These are phyloP conservation scores for Parauchenoglanis punctatus DNA, from an alignment of 2,797 vertebrate species.

Conservation along the genomic window DNA sequence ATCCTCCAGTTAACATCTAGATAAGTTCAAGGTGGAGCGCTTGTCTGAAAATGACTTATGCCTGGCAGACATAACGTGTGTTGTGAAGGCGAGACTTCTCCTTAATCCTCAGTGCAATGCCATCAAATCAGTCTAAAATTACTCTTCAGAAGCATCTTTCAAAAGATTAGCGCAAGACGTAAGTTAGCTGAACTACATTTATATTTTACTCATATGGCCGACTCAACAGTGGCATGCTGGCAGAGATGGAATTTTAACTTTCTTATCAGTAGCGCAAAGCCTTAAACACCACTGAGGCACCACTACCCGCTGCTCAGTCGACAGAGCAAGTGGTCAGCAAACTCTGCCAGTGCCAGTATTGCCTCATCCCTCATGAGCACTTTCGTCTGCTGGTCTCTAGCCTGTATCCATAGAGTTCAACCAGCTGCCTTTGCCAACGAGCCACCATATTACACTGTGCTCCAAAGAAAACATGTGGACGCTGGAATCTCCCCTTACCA, in stretches of 20 bases:
- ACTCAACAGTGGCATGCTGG: not conserved
- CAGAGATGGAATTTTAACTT: not conserved
- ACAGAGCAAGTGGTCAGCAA: not conserved
- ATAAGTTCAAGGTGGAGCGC: no score
- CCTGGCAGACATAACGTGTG: not conserved
- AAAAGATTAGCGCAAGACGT: not conserved
- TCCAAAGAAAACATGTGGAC: not conserved
- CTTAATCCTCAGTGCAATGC: not conserved
- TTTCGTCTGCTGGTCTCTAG: not conserved
- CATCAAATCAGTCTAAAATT: not conserved
- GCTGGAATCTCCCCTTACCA: not conserved
- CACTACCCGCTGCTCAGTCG: not conserved
- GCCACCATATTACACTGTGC: not conserved
- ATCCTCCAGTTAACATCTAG: no score
- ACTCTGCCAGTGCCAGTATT: not conserved
- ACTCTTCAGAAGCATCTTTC: not conserved
- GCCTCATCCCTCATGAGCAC: not conserved
- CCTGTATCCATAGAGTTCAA: not conserved
- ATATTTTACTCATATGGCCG: not conserved
- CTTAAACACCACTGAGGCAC: not conserved
- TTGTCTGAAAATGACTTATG: not conserved
- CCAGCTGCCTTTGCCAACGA: not conserved
- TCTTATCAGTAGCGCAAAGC: not conserved
- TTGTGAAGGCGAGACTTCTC: not conserved
- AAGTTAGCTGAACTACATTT: not conserved